Conservation (phyloP, 2,888 invertebrate genomes). For the Frankliniella intonsa region DNA sequence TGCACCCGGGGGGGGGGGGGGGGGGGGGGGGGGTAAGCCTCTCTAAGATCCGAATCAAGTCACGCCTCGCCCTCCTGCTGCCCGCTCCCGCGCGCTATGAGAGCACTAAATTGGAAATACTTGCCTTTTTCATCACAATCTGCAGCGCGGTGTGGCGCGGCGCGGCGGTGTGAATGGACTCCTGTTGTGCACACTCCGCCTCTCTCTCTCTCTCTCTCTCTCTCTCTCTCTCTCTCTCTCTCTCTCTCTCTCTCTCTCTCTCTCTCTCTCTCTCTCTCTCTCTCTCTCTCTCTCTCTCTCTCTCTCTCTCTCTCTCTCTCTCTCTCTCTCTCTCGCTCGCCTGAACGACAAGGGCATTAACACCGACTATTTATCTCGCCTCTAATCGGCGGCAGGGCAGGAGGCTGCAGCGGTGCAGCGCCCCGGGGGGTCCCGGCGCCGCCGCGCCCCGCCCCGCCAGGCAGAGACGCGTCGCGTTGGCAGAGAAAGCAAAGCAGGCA, state of each 20-base stretch:
- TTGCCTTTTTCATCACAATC: neutral
- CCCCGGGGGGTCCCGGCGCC: neutral
- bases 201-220: too few relatives aligned
- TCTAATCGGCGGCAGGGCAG: neutral
- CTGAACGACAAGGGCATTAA: neutral
- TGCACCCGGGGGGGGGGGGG: too few relatives aligned
- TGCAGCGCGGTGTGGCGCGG: neutral
- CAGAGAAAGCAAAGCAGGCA: neutral
- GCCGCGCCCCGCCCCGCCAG: neutral
- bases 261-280: too few relatives aligned
- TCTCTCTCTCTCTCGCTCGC: too few relatives aligned
- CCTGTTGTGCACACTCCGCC: too few relatives aligned
- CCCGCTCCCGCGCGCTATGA: neutral
- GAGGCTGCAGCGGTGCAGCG: neutral
- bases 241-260: too few relatives aligned
- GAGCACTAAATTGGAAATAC: conserved; percentile 15
- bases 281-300: too few relatives aligned
- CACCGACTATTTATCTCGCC: neutral
- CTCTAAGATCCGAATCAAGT: conserved; percentile 8
- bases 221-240: too few relatives aligned
- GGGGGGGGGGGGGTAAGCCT: too few relatives aligned
- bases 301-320: too few relatives aligned
- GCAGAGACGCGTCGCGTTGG: neutral
- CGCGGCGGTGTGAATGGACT: conserved; percentile 15
- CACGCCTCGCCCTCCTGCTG: neutral